These are phyloP conservation scores for Paracyclopina nana DNA, from an alignment of 1,140 invertebrate species.

Conservation along the genomic window DNA sequence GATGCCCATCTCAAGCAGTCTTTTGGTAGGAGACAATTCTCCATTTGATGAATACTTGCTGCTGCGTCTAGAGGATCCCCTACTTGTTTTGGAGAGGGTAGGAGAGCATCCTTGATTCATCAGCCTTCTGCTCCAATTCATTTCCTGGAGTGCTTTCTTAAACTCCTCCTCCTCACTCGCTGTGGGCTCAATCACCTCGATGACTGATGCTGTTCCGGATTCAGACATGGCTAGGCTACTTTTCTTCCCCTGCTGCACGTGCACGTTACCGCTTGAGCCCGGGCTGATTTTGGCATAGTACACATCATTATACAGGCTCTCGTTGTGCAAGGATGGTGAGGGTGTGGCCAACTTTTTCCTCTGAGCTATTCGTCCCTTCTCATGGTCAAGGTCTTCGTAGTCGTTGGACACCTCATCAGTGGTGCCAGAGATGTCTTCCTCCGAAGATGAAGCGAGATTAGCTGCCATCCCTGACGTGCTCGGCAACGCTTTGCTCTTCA, in stretches of 20 bases:
- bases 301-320: no score
- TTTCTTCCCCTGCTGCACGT: no score
- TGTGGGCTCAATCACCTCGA: slow-evolving; percentile 24
- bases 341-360: slow-evolving; percentile 9
- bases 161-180: slow-evolving; percentile 18
- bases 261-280: no score
- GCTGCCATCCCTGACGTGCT: no score
- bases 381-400: no score
- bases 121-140: slow-evolving; percentile 1
- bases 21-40: slow-evolving; percentile 4
- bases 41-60: no score
- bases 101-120: neutral
- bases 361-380: neutral
- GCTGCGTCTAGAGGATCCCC: no score
- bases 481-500: no score
- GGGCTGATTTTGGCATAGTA: no score
- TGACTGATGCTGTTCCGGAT: slow-evolving; percentile 22
- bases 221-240: no score
- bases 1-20: slow-evolving; percentile 5
- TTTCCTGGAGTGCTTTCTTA: slow-evolving; percentile 11
- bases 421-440: neutral
- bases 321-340: no score
- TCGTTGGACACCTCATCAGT: neutral
- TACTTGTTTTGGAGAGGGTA: neutral
- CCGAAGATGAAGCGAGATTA: no score